These are phyloP conservation scores for Xylophagus ater DNA, from an alignment of 2,888 invertebrate genomes.

Conservation along the genomic window DNA sequence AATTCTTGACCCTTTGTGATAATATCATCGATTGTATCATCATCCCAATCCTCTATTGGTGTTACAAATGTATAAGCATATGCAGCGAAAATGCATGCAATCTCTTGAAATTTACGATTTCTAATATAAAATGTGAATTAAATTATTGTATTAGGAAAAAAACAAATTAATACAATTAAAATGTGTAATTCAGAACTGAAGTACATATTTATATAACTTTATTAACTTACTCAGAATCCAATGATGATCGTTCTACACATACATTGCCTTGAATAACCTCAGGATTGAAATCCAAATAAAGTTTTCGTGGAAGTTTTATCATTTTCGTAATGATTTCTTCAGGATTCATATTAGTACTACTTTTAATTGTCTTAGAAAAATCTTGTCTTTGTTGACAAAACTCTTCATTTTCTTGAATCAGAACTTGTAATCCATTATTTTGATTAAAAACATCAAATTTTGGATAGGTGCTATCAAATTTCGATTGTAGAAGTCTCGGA, in stretches of 20 bases:
- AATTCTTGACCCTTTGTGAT: constrained; percentile 22
- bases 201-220: too few species aligned
- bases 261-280: too few species aligned
- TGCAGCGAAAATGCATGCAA: constrained; percentile 30
- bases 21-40: constrained; percentile 27
- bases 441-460: constrained; percentile 11
- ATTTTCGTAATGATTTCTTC: too few species aligned
- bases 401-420: constrained; percentile 23
- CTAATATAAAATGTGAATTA: constrained; percentile 1
- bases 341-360: too few species aligned
- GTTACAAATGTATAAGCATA: constrained; percentile 29
- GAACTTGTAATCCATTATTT: constrained; percentile 24
- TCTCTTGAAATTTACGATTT: constrained; percentile 22
- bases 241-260: too few species aligned
- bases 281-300: background rate
- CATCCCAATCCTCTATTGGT: constrained; percentile 31
- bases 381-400: background rate
- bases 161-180: too few species aligned
- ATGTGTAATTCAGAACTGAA: too few species aligned
- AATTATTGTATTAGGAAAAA: too few species aligned
- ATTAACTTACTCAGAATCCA: too few species aligned
- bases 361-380: too few species aligned
- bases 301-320: background rate
- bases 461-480: constrained; percentile 21
- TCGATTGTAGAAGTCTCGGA: constrained; percentile 32